phyloP scores from a whole-genome alignment of 2,888 invertebrate species.

The Ophioninae sp. region DNA sequence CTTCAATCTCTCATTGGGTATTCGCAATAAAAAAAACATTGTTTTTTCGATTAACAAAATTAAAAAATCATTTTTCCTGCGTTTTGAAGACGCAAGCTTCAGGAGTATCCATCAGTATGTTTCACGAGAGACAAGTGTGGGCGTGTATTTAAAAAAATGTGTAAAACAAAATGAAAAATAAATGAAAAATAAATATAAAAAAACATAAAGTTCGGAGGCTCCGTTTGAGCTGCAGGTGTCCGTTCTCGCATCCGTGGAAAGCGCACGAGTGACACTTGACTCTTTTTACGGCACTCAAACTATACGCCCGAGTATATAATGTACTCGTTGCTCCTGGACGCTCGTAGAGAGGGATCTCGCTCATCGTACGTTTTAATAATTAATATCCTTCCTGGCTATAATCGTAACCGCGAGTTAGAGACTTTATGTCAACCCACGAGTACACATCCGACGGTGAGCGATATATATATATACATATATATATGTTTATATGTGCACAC shows the following conservation, averaged over 20 bases:
- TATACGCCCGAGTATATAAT: conserved; percentile 62
- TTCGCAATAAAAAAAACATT: no score
- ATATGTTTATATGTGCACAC: neutral
- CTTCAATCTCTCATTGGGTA: no score
- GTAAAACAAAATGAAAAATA: no score
- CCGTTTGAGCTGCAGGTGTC: conserved; percentile 57
- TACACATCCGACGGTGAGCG: neutral
- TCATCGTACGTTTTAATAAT: conserved; percentile 79
- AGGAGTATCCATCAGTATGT: no score
- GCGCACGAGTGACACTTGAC: conserved; percentile 75
- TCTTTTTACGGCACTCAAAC: conserved; percentile 77
- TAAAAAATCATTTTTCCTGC: no score
- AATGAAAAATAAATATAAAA: no score
- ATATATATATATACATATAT: neutral
- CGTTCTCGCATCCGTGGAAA: conserved; percentile 64
- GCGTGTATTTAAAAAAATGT: no score
- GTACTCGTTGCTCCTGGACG: neutral
- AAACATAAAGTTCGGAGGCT: neutral
- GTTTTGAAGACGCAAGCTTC: no score
- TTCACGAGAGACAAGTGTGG: no score
- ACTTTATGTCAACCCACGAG: conserved; percentile 71
- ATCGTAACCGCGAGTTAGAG: conserved; percentile 79
- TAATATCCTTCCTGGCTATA: conserved; percentile 78
- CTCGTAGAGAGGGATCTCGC: conserved; percentile 37
- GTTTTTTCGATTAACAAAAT: no score